These are phyloP conservation scores for Cecropterus lyciades DNA, from an alignment of 1,140 invertebrate species.

Conservation along the genomic window DNA sequence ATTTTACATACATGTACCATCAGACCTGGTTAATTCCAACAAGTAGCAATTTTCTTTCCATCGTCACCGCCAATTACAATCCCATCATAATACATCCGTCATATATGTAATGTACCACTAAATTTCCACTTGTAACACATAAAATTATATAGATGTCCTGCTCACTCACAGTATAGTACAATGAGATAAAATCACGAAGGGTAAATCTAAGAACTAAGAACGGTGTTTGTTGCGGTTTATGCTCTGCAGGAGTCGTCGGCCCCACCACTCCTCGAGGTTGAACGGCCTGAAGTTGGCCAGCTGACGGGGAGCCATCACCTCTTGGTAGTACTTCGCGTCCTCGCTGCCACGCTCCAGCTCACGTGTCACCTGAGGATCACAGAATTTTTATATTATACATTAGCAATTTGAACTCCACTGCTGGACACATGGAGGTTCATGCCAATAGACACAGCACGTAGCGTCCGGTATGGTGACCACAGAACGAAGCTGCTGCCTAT, in stretches of 20 bases:
- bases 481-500: too few species aligned
- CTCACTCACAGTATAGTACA: slow-evolving; percentile 38
- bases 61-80: slow-evolving; percentile 9
- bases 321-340: slow-evolving; percentile 73
- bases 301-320: slow-evolving; percentile 61
- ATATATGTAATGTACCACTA: slow-evolving; percentile 24
- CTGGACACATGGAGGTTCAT: too few species aligned
- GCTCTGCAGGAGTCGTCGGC: slow-evolving; percentile 66
- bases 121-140: slow-evolving; percentile 28
- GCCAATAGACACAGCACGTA: too few species aligned
- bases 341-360: slow-evolving; percentile 74
- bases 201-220: slow-evolving; percentile 68
- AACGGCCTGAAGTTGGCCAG: slow-evolving; percentile 78
- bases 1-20: background rate
- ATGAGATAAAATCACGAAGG: slow-evolving; percentile 41
- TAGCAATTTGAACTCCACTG: too few species aligned
- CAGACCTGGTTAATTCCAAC: background rate
- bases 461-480: too few species aligned
- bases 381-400: background rate
- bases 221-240: slow-evolving; percentile 77
- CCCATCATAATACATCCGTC: slow-evolving; percentile 11
- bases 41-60: slow-evolving; percentile 1
- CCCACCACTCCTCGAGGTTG: slow-evolving; percentile 79
- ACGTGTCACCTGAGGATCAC: slow-evolving; percentile 65
- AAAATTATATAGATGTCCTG: slow-evolving; percentile 25